Evolutionary conservation across 2,797 vertebrate genomes (phyloP), one percentile per base, ranked within the genome.

Genomic region (Hirundo rustica): DNA sequence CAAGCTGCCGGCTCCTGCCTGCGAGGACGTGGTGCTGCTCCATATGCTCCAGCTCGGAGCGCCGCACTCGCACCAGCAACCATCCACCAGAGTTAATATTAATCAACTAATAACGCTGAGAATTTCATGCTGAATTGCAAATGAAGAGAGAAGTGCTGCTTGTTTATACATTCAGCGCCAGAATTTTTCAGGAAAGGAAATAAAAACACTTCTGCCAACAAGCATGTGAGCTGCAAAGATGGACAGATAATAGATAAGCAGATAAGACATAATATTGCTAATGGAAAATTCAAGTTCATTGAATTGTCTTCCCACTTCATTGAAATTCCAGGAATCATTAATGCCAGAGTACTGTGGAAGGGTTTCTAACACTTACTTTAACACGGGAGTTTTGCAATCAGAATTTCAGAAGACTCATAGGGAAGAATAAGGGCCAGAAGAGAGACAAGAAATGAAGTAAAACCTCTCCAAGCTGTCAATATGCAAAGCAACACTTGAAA

Each of bases 141-240:
- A 90, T 16, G 95, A 55, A 88, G 92, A 54, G 85, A 40, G 61
- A 71, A 93, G 64, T 11, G 13, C 36, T 79, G 67, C 84, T 89
- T 94, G 94, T 96, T 96, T 93, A 88, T 44, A 82, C 23, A 15
- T 45, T 89, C 13, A 4, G 13, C 34, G 94, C 88, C 84, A 92
- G 85, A 90, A 81, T 80, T 94, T 83, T 88, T 95, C 86, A 88
- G 88, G 92, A 67, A 93, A 92, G 78, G 88, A 93, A 95, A 94
- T 88, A 86, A 91, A 95, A 88, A 60, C 47, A 44, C 55, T 76
- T 76, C 72, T 92, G 89, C 93, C 94, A 96, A 89, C 60, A 36
- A 87, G 55, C 65, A 30, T 54, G 71, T 40, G 88, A 95, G 51
- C 79, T 95, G 93, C 78, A 93, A 96, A 96, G 90, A 89, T 83